These are phyloP conservation scores for Thera britannica DNA, from an alignment of 2,888 invertebrate species.

Conservation along the genomic window DNA sequence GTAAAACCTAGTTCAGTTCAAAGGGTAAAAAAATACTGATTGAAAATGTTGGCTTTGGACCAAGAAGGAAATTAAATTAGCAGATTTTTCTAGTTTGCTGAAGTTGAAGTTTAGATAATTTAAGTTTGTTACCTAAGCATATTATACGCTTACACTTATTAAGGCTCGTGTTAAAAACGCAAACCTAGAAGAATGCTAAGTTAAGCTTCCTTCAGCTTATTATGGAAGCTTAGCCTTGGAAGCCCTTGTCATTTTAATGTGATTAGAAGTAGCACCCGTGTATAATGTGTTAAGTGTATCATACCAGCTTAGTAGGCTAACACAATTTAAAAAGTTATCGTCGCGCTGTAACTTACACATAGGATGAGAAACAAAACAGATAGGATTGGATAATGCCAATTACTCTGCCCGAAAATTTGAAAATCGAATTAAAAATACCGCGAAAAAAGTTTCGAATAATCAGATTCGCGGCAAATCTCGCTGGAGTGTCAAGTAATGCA, in stretches of 20 bases:
- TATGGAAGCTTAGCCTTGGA: too few relatives aligned
- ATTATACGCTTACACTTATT: background rate
- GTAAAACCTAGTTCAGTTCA: constrained; percentile 41
- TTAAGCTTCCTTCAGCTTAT: too few relatives aligned
- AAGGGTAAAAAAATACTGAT: constrained; percentile 38
- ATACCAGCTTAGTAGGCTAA: too few relatives aligned
- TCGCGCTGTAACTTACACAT: background rate
- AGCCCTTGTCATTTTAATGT: background rate
- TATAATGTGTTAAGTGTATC: too few relatives aligned
- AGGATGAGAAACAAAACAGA: background rate
- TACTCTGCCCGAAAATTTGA: constrained; percentile 25
- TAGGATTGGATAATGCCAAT: constrained; percentile 23
- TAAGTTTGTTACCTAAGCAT: background rate
- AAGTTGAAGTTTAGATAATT: background rate
- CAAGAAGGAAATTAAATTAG: constrained; percentile 27
- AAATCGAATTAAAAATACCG: constrained; percentile 39
- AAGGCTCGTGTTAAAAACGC: too few relatives aligned
- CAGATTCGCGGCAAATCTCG: constrained; percentile 57
- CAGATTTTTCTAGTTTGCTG: constrained; percentile 3
- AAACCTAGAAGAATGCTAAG: too few relatives aligned
- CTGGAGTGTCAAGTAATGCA: constrained; percentile 65
- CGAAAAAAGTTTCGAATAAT: constrained; percentile 48
- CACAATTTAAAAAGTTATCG: background rate
- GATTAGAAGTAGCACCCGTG: background rate
- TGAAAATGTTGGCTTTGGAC: constrained; percentile 37